Evolutionary conservation across 2,888 invertebrate genomes (phyloP), one percentile per base, ranked within the genome.

Genomic region (Dasypogon diadema): DNA sequence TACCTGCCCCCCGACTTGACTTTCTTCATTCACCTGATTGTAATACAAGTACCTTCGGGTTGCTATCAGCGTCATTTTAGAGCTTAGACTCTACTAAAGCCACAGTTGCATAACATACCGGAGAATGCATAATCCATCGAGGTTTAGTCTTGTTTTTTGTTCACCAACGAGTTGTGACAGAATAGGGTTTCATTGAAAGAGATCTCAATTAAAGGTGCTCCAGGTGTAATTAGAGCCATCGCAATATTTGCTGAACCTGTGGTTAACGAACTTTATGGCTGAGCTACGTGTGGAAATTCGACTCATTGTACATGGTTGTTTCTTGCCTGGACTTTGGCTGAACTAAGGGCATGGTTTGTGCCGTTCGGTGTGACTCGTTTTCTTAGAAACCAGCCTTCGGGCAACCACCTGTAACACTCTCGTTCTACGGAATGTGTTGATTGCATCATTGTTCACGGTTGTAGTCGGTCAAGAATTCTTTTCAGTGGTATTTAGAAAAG

Each of bases 141-240:
- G 54, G 54, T 8, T 51, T 16, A 30, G 54, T 70, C 46, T 54
- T 70, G 30, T 70, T n/a, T 70, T 70, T 30, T 70, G 70, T 24
- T 18, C 70, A 14, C 30, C 54, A 70, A 34, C 70, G 46, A 54
- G 37, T 70, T 70, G 70, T 70, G 70, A 54, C 70, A 70, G 70
- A 70, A 51, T 70, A 34, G 54, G 70, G 54, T 70, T 70, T 70
- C 70, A 70, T 54, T 54, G 51, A 70, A 70, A 54, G 70, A 51
- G 70, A 54, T 70, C 70, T 70, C 54, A 70, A 70, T 70, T 70
- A 70, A 54, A 70, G 30, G 54, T 70, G 34, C 70, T 70, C 70
- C 37, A 51, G 70, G 70, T 70, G 70, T 70, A 70, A 70, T 70
- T 70, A 70, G 70, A 70, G 70, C 70, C 70, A 70, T 70, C 54